Evolutionary conservation across 53 echinoderm and acorn worm species (phyloP), one percentile per base, ranked within the genome.

Genomic region (Paelopatides confundens): DNA sequence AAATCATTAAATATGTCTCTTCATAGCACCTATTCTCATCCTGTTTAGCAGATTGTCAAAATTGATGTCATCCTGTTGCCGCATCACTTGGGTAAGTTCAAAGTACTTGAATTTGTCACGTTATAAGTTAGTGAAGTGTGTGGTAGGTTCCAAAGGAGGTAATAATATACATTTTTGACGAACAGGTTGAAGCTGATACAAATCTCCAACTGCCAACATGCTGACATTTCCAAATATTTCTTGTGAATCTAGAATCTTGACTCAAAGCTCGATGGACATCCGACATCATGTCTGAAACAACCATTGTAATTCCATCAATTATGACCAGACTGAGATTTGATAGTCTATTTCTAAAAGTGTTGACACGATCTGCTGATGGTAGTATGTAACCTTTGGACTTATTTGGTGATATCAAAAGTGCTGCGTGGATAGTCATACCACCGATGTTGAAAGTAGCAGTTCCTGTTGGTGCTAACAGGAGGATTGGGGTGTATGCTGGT

Each of bases 251-350:
- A 63, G 74, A 48, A 90, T 90, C n/a, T 27, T 86, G 65, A 31
- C 62, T 76, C 10, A 90, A 29, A 37, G 76, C 26, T 32, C 31
- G 27, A 49, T 86, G 51, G 24, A 77, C 31, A 26, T 35, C 77
- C 1, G 27, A 9, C 30, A 90, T 33, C 5, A 43, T 14, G 23
- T 77, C 30, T 0, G 63, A 31, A n/a, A 86, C 90, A 64, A 90
- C 86, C 90, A 90, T 86, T 5, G 86, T 86, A 28, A 90, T 78
- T 49, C 86, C 90, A 86, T 90, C n/a, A n/a, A n/a, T n/a, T n/a
- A n/a, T n/a, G n/a, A n/a, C n/a, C n/a, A n/a, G n/a, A n/a, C n/a
- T n/a, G n/a, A n/a, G n/a, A n/a, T n/a, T n/a, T n/a, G n/a, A n/a
- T n/a, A n/a, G n/a, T n/a, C n/a, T n/a, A n/a, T n/a, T n/a, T n/a